Base-by-base conservation (phyloP, 1,140 invertebrate genomes). In the Neodiprion lecontei region DNA sequence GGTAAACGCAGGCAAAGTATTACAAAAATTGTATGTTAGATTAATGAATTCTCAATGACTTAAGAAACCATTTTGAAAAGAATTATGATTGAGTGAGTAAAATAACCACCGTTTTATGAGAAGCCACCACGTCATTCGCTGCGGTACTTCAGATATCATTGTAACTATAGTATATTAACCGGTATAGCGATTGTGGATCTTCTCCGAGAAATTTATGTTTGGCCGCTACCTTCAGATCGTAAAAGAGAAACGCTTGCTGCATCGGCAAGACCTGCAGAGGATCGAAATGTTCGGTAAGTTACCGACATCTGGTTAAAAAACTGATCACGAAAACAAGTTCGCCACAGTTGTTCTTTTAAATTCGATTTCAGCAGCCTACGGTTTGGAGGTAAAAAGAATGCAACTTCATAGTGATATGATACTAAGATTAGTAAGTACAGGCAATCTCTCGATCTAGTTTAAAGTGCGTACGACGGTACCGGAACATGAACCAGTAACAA, bases 241-340 rank as follows among this genome's bases (percentile, higher is more conserved):
- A 61, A 61, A 61, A 61, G 53, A 61, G 53, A 61, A 61, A 61
- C n/a, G 53, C n/a, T 61, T 61, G 53, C 53, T 61, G 11, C 53
- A 61, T 61, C 53, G 53, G 53, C 53, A 61, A 61, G 11, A 17
- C 9, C 28, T 40, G 28, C 28, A 40, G 28, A 40, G 2, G 53
- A 12, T 61, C 53, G 11, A 61, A 9, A 61, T 4, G 53, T 14
- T 61, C 53, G 53, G 53, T 61, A 61, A 12, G 53, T 61, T 61
- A 61, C 53, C 53, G 53, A 61, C 53, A 9, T 61, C 53, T 61
- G 53, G 53, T 61, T 61, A 61, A 61, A 61, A 61, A 61, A 61
- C 11, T 7, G 5, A 61, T 14, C 53, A 61, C n/a, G 11, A 17
- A 61, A 61, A 17, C 5, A 61, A 61, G 4, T 61, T 61, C 8